Conservation (phyloP, 2,888 invertebrate species). For the Pachycephus smyrnensis region DNA sequence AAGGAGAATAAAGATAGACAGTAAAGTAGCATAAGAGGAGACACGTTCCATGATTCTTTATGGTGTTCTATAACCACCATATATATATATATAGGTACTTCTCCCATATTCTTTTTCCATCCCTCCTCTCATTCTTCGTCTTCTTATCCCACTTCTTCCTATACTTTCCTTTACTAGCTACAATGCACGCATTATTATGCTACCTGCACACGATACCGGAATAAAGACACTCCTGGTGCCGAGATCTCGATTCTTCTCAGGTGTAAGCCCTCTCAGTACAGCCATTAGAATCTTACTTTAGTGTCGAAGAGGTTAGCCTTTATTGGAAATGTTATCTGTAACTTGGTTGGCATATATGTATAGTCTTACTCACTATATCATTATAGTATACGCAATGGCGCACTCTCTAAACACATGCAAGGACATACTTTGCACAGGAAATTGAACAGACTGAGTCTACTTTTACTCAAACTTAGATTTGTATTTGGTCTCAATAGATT, state of each 20-base stretch:
- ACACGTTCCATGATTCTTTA: neutral
- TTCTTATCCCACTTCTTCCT: neutral
- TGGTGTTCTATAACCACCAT: neutral
- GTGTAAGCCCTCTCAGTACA: neutral
- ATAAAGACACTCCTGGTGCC: conserved; percentile 28
- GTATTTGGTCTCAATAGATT: neutral
- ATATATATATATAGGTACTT: neutral
- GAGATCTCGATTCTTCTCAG: neutral
- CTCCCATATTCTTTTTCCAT: neutral
- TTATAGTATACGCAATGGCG: neutral
- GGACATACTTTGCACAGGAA: conserved; percentile 7
- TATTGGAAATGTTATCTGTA: neutral
- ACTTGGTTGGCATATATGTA: neutral
- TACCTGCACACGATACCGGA: conserved; percentile 37
- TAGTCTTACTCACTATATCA: neutral
- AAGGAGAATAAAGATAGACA: neutral
- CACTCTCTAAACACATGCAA: neutral
- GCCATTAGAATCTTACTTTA: neutral
- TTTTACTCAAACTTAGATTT: neutral
- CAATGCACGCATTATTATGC: conserved; percentile 43
- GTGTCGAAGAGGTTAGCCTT: neutral
- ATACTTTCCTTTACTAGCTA: neutral
- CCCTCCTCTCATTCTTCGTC: neutral
- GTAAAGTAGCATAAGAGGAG: neutral
- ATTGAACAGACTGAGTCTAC: conserved; percentile 5